Base-by-base conservation (phyloP, 2,888 invertebrate species). In the Halocaridina rubra region DNA sequence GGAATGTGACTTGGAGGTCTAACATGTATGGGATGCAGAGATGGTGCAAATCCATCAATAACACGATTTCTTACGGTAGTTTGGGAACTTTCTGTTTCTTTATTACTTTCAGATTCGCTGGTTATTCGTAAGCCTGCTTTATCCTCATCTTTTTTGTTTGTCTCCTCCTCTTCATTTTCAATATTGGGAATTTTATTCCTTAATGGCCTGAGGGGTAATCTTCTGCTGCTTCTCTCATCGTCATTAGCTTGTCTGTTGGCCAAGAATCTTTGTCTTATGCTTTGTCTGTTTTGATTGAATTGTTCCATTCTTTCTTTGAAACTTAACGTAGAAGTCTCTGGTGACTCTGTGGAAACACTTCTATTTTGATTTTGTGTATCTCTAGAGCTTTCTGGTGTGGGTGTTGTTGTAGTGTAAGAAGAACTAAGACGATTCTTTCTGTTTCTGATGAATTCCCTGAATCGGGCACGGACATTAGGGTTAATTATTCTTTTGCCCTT, bases 391-490 rank as follows among this genome's bases (percentile, higher is more conserved):
- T 69, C 69, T 4, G 10, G 22, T 53, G 32, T 69, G 13, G 84
- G 79, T 2, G 39, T 10, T n/a, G 69, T 29, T 32, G 74, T 67
- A 7, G 78, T 22, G 46, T 84, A 72, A 22, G 72, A 29, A 5
- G 84, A 61, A 67, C 79, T 79, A n/a, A 79, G 13, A 32, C 74
- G 61, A 39, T 79, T 74, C 33, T 79, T 84, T 59, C 84, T 59
- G 32, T 78, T 84, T 32, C 79, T 84, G 16, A 84, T 32, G 32
- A 79, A 84, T 24, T 84, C 74, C 39, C 79, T 72, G 22, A 84
- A 84, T 13, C 84, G 72, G n/a, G 84, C 84, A n/a, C 84, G n/a
- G 29, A 84, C 27, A 29, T 79, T 74, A 5, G 84, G 84, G 32
- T 84, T 79, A 8, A 30, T 57, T n/a, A 82, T 57, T 32, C 61